Evolutionary conservation across 2,797 vertebrate species (phyloP).

Genomic region (Rhinogobio ventralis): DNA sequence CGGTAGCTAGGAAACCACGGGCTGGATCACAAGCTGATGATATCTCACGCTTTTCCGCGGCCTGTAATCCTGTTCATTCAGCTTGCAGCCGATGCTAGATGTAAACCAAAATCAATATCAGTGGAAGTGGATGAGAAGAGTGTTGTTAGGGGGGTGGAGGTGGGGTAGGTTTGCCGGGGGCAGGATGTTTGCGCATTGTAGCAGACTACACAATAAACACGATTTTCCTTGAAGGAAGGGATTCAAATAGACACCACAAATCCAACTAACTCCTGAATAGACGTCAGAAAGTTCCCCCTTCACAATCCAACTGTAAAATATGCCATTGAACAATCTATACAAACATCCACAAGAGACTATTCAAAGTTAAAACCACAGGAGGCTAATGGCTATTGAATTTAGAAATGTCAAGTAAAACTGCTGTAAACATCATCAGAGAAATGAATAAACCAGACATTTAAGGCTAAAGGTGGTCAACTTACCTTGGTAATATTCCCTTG

Average conservation of each 20-base stretch:
- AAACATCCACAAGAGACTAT: not conserved
- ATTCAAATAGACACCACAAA: constrained; percentile 46
- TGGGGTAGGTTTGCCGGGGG: constrained; percentile 43
- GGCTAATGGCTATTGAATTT: not conserved
- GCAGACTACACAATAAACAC: constrained; percentile 63
- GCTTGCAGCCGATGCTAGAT: constrained; percentile 79
- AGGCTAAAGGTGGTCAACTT: not conserved
- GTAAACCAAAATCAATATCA: constrained; percentile 89
- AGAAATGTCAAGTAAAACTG: not conserved
- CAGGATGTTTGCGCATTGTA: constrained; percentile 71
- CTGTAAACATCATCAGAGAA: not conserved
- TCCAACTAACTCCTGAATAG: constrained; percentile 27
- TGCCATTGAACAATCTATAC: not conserved
- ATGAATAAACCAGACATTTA: not conserved
- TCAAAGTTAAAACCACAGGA: not conserved
- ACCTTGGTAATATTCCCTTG: not conserved
- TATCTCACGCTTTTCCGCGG: constrained; percentile 91
- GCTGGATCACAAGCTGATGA: constrained; percentile 98
- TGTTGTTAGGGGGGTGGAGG: constrained; percentile 32
- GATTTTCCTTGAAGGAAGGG: constrained; percentile 4
- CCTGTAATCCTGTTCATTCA: constrained; percentile 95
- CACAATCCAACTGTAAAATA: not conserved
- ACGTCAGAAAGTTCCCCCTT: constrained; percentile 19
- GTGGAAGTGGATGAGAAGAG: constrained; percentile 70
- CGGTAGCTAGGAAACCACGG: constrained; percentile 98